Base-by-base conservation (phyloP, 2,797 vertebrate species). In the Halcyon smyrnensis region DNA sequence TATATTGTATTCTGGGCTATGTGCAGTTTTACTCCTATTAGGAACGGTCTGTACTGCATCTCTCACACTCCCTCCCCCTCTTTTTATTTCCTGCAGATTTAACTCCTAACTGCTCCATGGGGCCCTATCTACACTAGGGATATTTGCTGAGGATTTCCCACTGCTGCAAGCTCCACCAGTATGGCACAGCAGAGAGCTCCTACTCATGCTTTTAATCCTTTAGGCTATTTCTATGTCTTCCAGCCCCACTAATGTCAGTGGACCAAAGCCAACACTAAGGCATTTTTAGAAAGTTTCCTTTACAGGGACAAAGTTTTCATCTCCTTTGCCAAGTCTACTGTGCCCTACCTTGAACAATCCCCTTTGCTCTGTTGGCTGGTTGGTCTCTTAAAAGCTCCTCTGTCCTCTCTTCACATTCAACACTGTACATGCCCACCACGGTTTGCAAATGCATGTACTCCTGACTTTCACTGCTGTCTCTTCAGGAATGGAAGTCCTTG, bases 231-330 rank as follows among this genome's bases (percentile, higher is more conserved):
- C 78, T 68, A 59, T 15, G 1, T 88, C 76, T 94, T 93, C 79
- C 82, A 96, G 74, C 37, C 71, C 81, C 56, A 74, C 71, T 87
- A 89, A 92, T 64, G 45, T 87, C 78, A 75, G 64, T 87, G 75
- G 71, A 94, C 57, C 43, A 80, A 75, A 94, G 87, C 86, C 95
- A 97, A 76, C 4, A 11, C 41, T 24, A 78, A 89, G 75, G 68
- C 53, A 90, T 92, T 96, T 95, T 87, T 83, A 93, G 88, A 87
- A 92, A 93, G 81, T 70, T 94, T 89, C 71, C 50, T 77, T 89
- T 83, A 65, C 82, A 54, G 25, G 70, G 53, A 83, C 48, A 45
- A 84, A 91, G 37, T 81, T 93, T 93, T 74, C 45, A 32, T 73
- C 37, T 85, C 45, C 53, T 94, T 85, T 89, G 84, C 81, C 89